These are phyloP conservation scores for Temnothorax curvispinosus DNA, from an alignment of 1,140 invertebrate species.

Conservation along the genomic window DNA sequence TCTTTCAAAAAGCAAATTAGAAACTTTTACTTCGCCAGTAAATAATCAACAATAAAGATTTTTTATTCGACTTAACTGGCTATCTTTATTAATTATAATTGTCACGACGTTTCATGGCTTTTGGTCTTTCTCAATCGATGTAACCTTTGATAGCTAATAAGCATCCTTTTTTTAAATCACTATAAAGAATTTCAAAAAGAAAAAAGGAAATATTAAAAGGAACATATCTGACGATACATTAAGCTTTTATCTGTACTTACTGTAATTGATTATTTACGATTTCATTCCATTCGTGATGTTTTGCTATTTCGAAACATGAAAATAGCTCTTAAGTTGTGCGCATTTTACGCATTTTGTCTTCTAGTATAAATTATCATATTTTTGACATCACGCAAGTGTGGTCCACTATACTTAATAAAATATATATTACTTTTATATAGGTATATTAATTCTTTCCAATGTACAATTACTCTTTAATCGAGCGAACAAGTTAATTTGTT, in stretches of 20 bases:
- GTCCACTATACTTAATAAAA: neutral
- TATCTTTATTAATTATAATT: too few species aligned
- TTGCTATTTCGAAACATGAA: neutral
- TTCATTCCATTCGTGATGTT: neutral
- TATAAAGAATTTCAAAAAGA: too few species aligned
- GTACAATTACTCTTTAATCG: neutral
- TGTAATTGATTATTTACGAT: neutral
- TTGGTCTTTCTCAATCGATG: too few species aligned
- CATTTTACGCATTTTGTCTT: neutral
- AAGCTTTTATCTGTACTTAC: neutral
- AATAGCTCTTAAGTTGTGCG: constrained; percentile 1
- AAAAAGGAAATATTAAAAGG: neutral
- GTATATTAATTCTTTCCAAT: neutral
- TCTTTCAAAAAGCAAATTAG: neutral
- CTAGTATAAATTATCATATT: constrained; percentile 16
- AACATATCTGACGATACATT: neutral
- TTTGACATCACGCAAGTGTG: neutral
- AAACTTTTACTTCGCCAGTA: too few species aligned
- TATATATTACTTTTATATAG: neutral
- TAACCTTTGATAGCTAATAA: too few species aligned
- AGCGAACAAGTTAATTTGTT: neutral
- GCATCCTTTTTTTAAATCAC: too few species aligned
- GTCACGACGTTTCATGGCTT: too few species aligned
- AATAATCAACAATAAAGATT: too few species aligned
- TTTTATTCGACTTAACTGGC: too few species aligned